These are phyloP conservation scores for Callorhinus ursinus DNA, from an alignment of 2,113 vertebrate genomes.

Conservation along the genomic window DNA sequence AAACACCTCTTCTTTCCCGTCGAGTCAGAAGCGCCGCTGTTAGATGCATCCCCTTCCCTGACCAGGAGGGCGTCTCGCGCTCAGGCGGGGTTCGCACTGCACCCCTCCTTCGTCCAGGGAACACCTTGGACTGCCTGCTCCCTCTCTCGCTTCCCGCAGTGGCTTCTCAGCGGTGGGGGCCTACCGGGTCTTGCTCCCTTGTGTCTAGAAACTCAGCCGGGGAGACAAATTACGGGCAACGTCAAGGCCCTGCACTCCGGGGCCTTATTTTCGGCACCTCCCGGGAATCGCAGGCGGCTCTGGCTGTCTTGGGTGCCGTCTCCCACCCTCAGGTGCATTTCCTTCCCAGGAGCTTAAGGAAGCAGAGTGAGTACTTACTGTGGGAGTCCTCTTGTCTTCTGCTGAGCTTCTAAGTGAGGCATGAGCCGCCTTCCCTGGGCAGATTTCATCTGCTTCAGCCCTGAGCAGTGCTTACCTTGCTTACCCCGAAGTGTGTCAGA, in stretches of 20 bases:
- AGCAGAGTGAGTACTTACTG: not conserved
- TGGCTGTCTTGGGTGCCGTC: not conserved
- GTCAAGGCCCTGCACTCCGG: not conserved
- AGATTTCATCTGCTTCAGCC: not conserved
- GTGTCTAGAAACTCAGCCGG: not conserved
- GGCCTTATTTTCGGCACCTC: not conserved
- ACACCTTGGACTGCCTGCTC: fast-evolving
- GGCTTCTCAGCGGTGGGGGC: not conserved
- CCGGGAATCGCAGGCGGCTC: not conserved
- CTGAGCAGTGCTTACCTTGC: not conserved
- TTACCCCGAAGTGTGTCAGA: not conserved
- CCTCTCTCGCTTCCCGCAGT: not conserved
- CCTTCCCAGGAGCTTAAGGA: not conserved
- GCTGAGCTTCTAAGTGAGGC: not conserved
- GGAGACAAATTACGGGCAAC: not conserved
- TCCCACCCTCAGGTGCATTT: not conserved
- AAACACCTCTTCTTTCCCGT: not conserved
- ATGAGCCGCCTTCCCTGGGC: not conserved
- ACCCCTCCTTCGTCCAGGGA: not conserved
- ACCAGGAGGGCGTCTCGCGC: not conserved
- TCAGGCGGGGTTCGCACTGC: too few species aligned
- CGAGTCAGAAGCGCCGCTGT: not conserved
- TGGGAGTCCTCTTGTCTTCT: not conserved
- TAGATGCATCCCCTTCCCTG: not conserved
- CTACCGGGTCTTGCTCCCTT: not conserved